Evolutionary conservation across 2,797 vertebrate species (phyloP).

Genomic region (Notolepis coatsorum): DNA sequence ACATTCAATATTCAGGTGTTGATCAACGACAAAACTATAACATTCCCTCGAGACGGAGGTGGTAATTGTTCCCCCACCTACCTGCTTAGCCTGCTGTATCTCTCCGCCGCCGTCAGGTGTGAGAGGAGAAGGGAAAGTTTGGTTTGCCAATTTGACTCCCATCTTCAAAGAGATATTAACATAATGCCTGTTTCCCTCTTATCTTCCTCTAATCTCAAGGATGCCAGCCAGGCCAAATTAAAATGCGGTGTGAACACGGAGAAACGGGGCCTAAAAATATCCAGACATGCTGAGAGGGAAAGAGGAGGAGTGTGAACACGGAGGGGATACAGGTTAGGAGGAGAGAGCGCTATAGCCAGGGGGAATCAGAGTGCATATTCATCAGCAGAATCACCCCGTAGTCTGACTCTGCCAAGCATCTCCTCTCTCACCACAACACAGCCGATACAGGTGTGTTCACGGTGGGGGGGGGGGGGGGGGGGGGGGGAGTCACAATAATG

Average conservation of each 20-base stretch:
- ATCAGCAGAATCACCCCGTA: not conserved
- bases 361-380: slow-evolving; percentile 5
- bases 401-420: not conserved
- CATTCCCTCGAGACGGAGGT: slow-evolving; percentile 58
- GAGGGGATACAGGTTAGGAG: slow-evolving; percentile 25
- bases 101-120: slow-evolving; percentile 55
- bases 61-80: slow-evolving; percentile 48
- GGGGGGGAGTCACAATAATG: not conserved
- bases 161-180: slow-evolving; percentile 83
- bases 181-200: slow-evolving; percentile 74
- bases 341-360: slow-evolving; percentile 25
- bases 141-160: slow-evolving; percentile 76
- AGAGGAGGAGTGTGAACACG: not conserved
- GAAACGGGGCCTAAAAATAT: slow-evolving; percentile 67
- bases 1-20: slow-evolving; percentile 61
- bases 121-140: slow-evolving; percentile 62
- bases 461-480: too few relatives aligned
- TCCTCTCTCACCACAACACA: not conserved
- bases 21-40: slow-evolving; percentile 52
- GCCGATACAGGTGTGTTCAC: not conserved
- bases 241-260: slow-evolving; percentile 58
- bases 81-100: slow-evolving; percentile 72
- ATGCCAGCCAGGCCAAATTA: slow-evolving; percentile 74
- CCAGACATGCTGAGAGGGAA: slow-evolving; percentile 24
- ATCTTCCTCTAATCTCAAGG: slow-evolving; percentile 77